Evolutionary conservation across 2,888 invertebrate species (phyloP), one percentile per base, ranked within the genome.

Genomic region (Apotomis capreana): DNA sequence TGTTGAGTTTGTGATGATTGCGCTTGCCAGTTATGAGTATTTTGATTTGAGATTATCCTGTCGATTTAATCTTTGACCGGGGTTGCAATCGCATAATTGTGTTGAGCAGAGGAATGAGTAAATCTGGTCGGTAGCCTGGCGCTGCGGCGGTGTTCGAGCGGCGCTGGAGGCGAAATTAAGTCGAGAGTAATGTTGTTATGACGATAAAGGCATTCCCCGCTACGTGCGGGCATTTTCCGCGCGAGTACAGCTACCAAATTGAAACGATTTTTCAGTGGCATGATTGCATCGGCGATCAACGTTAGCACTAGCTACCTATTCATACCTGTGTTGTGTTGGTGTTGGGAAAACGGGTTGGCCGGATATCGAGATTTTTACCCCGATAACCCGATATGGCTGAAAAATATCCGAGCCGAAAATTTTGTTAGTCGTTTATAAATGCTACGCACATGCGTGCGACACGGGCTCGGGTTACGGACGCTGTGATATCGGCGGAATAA

Each of bases 181-280:
- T 89, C 85, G 89, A 87, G 87, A 89, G 89, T 91, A 92, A 92
- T 87, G 83, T 85, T 87, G 91, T 92, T 92, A 92, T 85, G 87
- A 82, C 83, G 82, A 84, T 90, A 89, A 91, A 91, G 83, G 88
- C 87, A 82, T 89, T 90, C 87, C 83, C 82, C 83, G 85, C 82
- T 86, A 80, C 84, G 84, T 83, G 85, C 85, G 83, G 83, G 81
- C 84, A 87, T 88, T 89, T 89, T 86, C 86, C 84, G 83, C 84
- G 82, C 83, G 82, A 83, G 82, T 82, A 84, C 85, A 80, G 84
- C 83, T 83, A 81, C 84, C 80, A 86, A 89, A 90, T 89, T 87
- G 87, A 87, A 89, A 88, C 85, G 83, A 90, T 90, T 90, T 90
- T 91, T 88, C 87, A 88, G 85, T 85, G 83, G 85, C 83, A 84